Evolutionary conservation across 2,888 invertebrate genomes (phyloP).

Genomic region (Ophonus ardosiacus): DNA sequence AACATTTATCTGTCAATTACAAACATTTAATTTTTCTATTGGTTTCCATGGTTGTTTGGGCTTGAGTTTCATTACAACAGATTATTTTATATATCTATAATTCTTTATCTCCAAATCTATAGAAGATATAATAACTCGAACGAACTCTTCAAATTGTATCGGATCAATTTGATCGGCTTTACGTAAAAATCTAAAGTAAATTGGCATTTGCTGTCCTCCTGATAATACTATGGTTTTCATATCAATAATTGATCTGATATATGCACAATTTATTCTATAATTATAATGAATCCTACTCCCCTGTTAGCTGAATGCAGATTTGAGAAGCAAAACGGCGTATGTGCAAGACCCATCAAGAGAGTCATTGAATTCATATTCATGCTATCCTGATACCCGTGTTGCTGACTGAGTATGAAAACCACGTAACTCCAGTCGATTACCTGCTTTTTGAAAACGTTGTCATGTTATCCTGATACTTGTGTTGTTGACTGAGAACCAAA

Average conservation of each 20-base stretch:
- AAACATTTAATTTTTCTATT: too few species aligned
- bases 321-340: slow-evolving; percentile 41
- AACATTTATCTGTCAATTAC: too few species aligned
- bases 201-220: neutral
- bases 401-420: slow-evolving; percentile 10
- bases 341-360: neutral
- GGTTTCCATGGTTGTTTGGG: too few species aligned
- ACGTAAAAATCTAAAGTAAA: neutral
- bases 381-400: slow-evolving; percentile 2
- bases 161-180: too few species aligned
- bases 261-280: neutral
- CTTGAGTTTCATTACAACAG: too few species aligned
- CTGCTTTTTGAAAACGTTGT: too few species aligned
- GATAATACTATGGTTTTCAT: neutral
- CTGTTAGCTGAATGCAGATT: slow-evolving; percentile 12
- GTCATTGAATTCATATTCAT: neutral
- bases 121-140: too few species aligned
- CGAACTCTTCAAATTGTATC: too few species aligned
- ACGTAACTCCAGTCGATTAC: neutral
- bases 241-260: neutral
- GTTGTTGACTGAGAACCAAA: slow-evolving; percentile 3
- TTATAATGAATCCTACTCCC: neutral
- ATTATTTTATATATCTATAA: too few species aligned
- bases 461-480: slow-evolving; percentile 13
- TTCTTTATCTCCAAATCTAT: too few species aligned